Evolutionary conservation across 2,888 invertebrate genomes (phyloP), one percentile per base, ranked within the genome.

Genomic region (Sicus ferrugineus): DNA sequence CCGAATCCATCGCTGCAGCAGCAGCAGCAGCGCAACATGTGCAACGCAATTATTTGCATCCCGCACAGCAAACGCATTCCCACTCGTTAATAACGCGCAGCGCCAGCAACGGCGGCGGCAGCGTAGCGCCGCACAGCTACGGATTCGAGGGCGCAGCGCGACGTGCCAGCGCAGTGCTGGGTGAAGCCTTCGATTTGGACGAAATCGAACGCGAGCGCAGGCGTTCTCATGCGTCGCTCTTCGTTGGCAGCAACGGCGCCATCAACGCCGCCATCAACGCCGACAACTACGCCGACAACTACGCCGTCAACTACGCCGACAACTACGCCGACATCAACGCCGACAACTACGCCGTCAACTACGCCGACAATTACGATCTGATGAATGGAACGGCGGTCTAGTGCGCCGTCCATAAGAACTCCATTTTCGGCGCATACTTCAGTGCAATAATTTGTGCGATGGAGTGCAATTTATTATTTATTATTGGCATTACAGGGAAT

Each of bases 161-260:
- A 14, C 78, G 77, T 16, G 64, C 75, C 23, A 81, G 81, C 65
- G 75, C 73, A 42, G 72, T 70, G n/a, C 58, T 74, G n/a, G 73
- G 74, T 58, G 80, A 80, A 26, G 78, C 76, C 66, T 85, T 84
- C 68, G 85, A 85, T 76, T 76, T 85, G 64, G 85, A 85, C 68
- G 80, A 84, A 74, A 84, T 86, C 42, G 85, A 86, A 70, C 80
- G 81, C 26, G 85, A 85, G 70, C 78, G 85, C 3, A 76, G 85
- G 28, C 82, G 83, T 65, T 85, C 85, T 2, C 85, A 85, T 76
- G 85, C 85, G n/a, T 84, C 78, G 68, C 79, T 85, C 52, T 85
- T 85, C 69, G 77, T 73, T 23, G 73, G 71, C 1, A 64, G 65
- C 42, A 64, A 61, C 21, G 70, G 63, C 21, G 31, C 50, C n/a